Base-by-base conservation (phyloP, 35 echinoderm and acorn worm genomes). In the Acanthaster planci region DNA sequence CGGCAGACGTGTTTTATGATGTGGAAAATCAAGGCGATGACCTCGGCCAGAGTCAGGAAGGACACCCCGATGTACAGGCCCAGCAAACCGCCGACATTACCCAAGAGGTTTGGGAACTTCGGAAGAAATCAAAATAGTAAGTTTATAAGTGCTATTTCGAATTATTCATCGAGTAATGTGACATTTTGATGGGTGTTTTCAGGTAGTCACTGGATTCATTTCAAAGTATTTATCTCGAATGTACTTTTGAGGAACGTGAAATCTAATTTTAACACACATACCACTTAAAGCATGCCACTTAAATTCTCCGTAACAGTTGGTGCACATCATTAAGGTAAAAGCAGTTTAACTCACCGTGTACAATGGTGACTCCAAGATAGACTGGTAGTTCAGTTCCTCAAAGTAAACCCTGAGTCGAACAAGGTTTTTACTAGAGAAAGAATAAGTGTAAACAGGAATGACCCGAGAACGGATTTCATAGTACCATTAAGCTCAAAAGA, bases 311-410 rank as follows among this genome's bases (percentile, higher is more conserved):
- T n/a, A n/a, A n/a, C n/a, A n/a, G n/a, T n/a, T n/a, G n/a, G n/a
- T n/a, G n/a, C n/a, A n/a, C n/a, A n/a, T n/a, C n/a, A n/a, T n/a
- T n/a, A n/a, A n/a, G n/a, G n/a, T n/a, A n/a, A n/a, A n/a, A 6
- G 42, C 12, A 47, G 4, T 47, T 15, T 29, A 12, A 76, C 87
- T 76, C 53, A 97, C 94, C 64, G 86, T 89, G 55, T 93, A 93
- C 8, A 86, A n/a, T 0, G 94, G 90, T 12, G 38, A 78, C 40
- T 97, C 86, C 18, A 83, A 79, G 17, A 97, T 83, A n/a, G 60
- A 82, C 60, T 97, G 88, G 67, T 90, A 90, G 76, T 97, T 97
- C 44, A 97, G 54, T 60, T 97, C 94, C 78, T 97, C 94, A 64
- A 97, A 97, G 75, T 97, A 97, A 37, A 97, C 83, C 67, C 83